Conservation (phyloP, 2,797 vertebrate genomes). For the Eidolon dupreanum region DNA sequence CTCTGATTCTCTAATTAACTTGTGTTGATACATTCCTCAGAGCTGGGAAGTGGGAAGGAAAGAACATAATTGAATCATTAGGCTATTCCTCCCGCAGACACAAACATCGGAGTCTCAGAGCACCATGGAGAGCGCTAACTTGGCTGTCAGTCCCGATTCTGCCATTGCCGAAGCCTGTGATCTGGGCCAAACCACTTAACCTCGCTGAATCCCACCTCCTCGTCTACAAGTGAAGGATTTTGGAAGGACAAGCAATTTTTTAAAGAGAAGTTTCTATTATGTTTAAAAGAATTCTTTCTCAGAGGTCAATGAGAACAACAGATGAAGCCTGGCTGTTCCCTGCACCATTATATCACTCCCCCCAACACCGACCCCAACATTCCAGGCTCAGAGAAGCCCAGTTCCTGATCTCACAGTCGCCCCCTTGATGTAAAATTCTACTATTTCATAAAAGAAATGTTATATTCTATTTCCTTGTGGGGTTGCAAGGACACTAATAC, state of each 20-base stretch:
- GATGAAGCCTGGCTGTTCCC: background rate
- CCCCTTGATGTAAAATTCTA: background rate
- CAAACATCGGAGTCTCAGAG: background rate
- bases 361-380: background rate
- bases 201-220: background rate
- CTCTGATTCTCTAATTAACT: conserved; percentile 35
- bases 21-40: background rate
- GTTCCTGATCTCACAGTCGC: background rate
- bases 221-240: background rate
- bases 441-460: background rate
- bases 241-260: background rate
- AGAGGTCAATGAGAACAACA: background rate
- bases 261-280: background rate
- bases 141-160: background rate
- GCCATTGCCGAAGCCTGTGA: background rate
- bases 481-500: background rate
- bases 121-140: background rate
- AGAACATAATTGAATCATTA: conserved; percentile 1
- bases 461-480: background rate
- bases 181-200: background rate
- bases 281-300: background rate
- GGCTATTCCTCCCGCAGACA: background rate
- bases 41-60: background rate
- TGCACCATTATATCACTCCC: background rate
- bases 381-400: background rate